Evolutionary conservation across 2,797 vertebrate genomes (phyloP), one percentile per base, ranked within the genome.

Genomic region (Bryconaethiops microstoma): DNA sequence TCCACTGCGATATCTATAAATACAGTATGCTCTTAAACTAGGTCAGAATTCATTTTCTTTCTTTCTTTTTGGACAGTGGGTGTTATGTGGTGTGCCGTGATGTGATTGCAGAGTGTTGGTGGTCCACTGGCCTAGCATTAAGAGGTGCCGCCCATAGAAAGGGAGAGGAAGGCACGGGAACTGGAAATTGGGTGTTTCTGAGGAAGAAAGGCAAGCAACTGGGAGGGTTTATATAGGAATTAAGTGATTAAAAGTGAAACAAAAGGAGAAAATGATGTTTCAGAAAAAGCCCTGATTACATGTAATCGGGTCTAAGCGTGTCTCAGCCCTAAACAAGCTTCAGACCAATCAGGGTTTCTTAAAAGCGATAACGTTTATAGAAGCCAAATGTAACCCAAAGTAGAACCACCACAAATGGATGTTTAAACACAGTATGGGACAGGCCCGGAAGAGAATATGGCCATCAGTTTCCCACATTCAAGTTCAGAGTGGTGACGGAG

Each of bases 91-190:
- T 68, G 84, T 25, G 5, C 84, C 86, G 84, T 68, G 50, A 52
- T 83, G 88, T 88, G 90, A 85, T 90, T 89, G 90, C 73, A 88
- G 90, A 90, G 86, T 85, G 80, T 73, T 82, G 85, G 87, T 79
- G 80, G 76, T 90, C 63, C 50, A 16, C 40, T 77, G 75, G 88
- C 80, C 84, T 88, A 87, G 79, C 90, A 92, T 88, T 84, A 89
- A 89, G 88, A 84, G 88, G 87, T 69, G 88, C 91, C 86, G 90
- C 89, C 89, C 87, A 88, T 82, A 85, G 83, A 88, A 73, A 87
- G 83, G 45, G 57, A 73, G 59, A 87, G 80, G 82, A 85, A 85
- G 85, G 60, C 7, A 29, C 84, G 88, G 90, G 87, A 91, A 90
- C 86, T 84, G 81, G 42, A 83, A 83, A 52, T 86, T 89, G 92